A percentile compares a stretch with the other conserved stretches of the same genome.
Evolutionary conservation across 2,888 invertebrate genomes (phyloP).

Genomic region (Allophyes oxyacanthae): DNA sequence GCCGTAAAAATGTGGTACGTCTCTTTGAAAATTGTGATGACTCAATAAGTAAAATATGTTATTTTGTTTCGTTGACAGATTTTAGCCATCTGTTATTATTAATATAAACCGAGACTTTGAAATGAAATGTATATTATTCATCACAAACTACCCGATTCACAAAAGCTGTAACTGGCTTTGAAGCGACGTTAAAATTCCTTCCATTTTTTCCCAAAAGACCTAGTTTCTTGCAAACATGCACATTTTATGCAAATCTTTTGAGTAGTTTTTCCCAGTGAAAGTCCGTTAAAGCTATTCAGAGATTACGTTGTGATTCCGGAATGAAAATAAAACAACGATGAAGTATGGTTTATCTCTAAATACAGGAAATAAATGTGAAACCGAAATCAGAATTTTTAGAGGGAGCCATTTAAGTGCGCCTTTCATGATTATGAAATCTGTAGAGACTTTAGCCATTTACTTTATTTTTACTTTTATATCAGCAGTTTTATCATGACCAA

Average conservation of each 20-base stretch:
- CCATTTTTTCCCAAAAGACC: conserved; percentile 6
- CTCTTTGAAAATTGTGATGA: conserved; percentile 1
- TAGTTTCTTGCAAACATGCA: conserved; percentile 22
- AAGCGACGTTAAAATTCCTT: conserved; percentile 7
- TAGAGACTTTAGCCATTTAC: too few relatives aligned
- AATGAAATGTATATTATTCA: too few relatives aligned
- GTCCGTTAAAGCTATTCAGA: conserved; percentile 20
- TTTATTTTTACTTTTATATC: not conserved
- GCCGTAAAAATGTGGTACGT: conserved; percentile 15
- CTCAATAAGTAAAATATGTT: conserved; percentile 8
- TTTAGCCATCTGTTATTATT: too few relatives aligned
- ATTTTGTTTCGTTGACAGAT: conserved; percentile 5
- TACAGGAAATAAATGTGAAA: conserved; percentile 1
- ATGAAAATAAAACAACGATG: conserved; percentile 11
- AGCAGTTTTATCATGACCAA: too few relatives aligned
- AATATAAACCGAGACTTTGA: too few relatives aligned
- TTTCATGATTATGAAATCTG: too few relatives aligned
- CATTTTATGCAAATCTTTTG: conserved; percentile 39
- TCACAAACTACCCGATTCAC: too few relatives aligned
- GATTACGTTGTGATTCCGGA: conserved; percentile 21
- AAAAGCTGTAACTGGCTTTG: too few relatives aligned
- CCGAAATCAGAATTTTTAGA: not conserved
- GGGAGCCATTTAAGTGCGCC: not conserved
- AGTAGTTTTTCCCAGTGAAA: conserved; percentile 24
- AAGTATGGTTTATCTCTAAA: conserved; percentile 3